A percentile compares a stretch with the other conserved stretches of the same genome.
These are phyloP conservation scores for Brachionus calyciflorus DNA, from an alignment of 1,140 invertebrate genomes.

Conservation along the genomic window DNA sequence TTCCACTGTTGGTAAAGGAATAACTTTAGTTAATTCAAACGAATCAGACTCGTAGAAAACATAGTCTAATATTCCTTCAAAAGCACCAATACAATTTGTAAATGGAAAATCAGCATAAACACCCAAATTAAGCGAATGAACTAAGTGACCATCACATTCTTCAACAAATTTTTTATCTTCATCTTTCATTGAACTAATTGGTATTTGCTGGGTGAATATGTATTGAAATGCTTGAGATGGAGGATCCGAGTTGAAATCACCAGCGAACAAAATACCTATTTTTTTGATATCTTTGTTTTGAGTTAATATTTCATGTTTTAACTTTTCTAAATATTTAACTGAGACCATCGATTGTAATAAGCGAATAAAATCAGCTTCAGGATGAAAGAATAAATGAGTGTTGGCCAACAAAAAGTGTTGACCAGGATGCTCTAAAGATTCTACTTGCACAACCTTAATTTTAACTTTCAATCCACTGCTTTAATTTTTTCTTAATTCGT, in stretches of 20 bases:
- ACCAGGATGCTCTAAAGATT: neutral
- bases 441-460: conserved; percentile 12
- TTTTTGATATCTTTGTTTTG: neutral
- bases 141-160: conserved; percentile 7
- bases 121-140: conserved; percentile 9
- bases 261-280: conserved; percentile 2
- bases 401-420: conserved; percentile 22
- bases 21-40: conserved; percentile 5
- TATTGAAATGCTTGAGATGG: conserved; percentile 31
- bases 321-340: conserved; percentile 11
- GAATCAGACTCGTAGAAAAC: conserved; percentile 26
- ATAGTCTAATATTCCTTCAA: conserved; percentile 32
- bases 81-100: conserved; percentile 32
- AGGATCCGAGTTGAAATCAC: conserved; percentile 44
- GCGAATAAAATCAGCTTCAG: conserved; percentile 42
- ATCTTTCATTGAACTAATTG: neutral
- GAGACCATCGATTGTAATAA: conserved; percentile 2
- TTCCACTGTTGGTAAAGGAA: conserved; percentile 29
- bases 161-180: conserved; percentile 25
- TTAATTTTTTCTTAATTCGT: neutral
- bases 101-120: conserved; percentile 38
- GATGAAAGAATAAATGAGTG: conserved; percentile 47
- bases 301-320: conserved; percentile 3
- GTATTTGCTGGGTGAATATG: conserved; percentile 11
- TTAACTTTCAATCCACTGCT: neutral